Evolutionary conservation across 2,797 vertebrate genomes (phyloP), one percentile per base, ranked within the genome.

Genomic region (Pyrrhura leucotis): DNA sequence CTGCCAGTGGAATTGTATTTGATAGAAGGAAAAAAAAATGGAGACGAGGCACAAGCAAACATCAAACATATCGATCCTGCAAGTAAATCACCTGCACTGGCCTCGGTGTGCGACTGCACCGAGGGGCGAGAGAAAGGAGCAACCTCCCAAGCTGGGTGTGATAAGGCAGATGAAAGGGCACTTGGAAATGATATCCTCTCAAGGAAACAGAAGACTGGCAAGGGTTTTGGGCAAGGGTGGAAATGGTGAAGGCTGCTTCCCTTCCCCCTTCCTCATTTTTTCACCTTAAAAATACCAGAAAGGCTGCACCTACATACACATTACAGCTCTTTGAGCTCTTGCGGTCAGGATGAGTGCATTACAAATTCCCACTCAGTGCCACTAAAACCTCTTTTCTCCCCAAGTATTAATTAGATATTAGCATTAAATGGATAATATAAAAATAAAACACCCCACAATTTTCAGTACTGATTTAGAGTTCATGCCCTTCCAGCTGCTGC

Each of bases 11-110:
- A 95, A 93, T 71, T 86, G 90, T 67, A 95, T 96, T 95, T 85
- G 95, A 95, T 78, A 75, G 90, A 85, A 61, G 39, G 73, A n/a
- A 83, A 92, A 93, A 93, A 94, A 94, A 93, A 89, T 47, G 40
- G 84, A 95, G 91, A 92, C 69, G 53, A 92, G 91, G 95, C 95
- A 94, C 81, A 87, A 90, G 95, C 90, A 96, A 97, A 92, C 94
- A 96, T 95, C 95, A 97, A 97, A 97, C 87, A 85, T 90, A 91
- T 93, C 1, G 85, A 97, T 96, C 93, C 83, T 76, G 81, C 94
- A 96, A 96, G 95, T 95, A 96, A 94, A 96, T 95, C 95, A 94
- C 92, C 88, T 91, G 78, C 58, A 3, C 89, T 67, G 93, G 91
- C 80, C 85, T 90, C 83, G 50, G 83, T 10, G 33, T 63, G 85